Conservation (phyloP, 2,888 invertebrate genomes). For the Macropis europaea region DNA sequence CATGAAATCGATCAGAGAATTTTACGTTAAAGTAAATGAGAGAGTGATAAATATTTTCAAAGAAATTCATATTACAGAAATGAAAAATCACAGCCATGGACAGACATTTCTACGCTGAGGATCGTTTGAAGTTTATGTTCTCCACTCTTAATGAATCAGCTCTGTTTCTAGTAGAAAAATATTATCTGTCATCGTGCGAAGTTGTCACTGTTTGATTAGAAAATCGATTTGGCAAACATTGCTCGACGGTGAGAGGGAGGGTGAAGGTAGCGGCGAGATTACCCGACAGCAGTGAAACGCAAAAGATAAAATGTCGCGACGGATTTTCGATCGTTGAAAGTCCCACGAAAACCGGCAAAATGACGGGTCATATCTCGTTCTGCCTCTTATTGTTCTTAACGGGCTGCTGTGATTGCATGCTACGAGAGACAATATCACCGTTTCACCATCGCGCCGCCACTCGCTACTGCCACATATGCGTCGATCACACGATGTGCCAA, state of each 20-base stretch:
- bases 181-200: slow-evolving; percentile 13
- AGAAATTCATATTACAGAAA: too few relatives aligned
- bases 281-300: slow-evolving; percentile 46
- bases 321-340: slow-evolving; percentile 37
- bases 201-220: slow-evolving; percentile 26
- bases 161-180: slow-evolving; percentile 6
- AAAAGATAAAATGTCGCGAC: slow-evolving; percentile 43
- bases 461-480: slow-evolving; percentile 71
- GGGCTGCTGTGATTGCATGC: slow-evolving; percentile 25
- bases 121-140: not conserved
- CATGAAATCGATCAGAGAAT: too few relatives aligned
- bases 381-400: slow-evolving; percentile 52
- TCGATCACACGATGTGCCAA: slow-evolving; percentile 72
- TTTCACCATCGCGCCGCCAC: slow-evolving; percentile 40
- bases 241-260: slow-evolving; percentile 24
- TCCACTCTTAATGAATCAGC: slow-evolving; percentile 8
- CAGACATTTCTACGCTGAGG: too few relatives aligned
- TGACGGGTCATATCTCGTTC: slow-evolving; percentile 44
- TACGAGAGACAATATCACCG: slow-evolving; percentile 7
- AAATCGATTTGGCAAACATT: slow-evolving; percentile 49
- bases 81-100: too few relatives aligned
- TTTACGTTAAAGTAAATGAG: too few relatives aligned
- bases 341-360: slow-evolving; percentile 22
- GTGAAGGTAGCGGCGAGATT: slow-evolving; percentile 37
- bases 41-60: too few relatives aligned